Conservation (phyloP, 2,888 invertebrate genomes). For the Melanchra persicariae region DNA sequence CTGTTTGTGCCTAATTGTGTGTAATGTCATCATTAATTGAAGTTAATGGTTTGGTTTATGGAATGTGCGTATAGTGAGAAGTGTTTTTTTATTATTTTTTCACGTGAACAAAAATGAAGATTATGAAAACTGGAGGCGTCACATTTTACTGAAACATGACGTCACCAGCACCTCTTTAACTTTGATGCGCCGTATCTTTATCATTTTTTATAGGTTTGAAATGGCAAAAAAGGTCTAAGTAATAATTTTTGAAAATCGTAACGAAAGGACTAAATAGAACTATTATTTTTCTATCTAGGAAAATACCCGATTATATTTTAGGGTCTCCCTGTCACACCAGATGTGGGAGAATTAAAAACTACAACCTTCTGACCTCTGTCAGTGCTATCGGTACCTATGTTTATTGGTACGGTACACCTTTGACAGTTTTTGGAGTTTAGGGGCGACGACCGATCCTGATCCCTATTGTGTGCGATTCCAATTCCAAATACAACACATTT, state of each 20-base stretch:
- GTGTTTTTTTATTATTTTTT: background rate
- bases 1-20: conserved; percentile 36
- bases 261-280: too few species aligned
- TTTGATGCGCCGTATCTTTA: too few species aligned
- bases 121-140: too few species aligned
- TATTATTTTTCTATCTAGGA: too few species aligned
- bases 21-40: conserved; percentile 42
- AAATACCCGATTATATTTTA: background rate
- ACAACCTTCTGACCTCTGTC: conserved; percentile 17
- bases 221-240: too few species aligned
- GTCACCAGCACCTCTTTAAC: too few species aligned
- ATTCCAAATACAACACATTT: conserved; percentile 49
- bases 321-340: background rate
- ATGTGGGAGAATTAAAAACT: background rate
- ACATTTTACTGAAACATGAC: too few species aligned
- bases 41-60: conserved; percentile 30
- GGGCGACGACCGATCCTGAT: conserved; percentile 21
- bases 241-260: too few species aligned
- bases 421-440: conserved; percentile 36
- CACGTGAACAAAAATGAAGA: too few species aligned
- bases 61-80: conserved; percentile 3
- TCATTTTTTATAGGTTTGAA: too few species aligned
- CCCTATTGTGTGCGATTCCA: conserved; percentile 49
- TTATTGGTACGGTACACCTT: conserved; percentile 4
- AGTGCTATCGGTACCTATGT: background rate